These are phyloP conservation scores for Spodoptera picta DNA, from an alignment of 2,888 invertebrate species.

Conservation along the genomic window DNA sequence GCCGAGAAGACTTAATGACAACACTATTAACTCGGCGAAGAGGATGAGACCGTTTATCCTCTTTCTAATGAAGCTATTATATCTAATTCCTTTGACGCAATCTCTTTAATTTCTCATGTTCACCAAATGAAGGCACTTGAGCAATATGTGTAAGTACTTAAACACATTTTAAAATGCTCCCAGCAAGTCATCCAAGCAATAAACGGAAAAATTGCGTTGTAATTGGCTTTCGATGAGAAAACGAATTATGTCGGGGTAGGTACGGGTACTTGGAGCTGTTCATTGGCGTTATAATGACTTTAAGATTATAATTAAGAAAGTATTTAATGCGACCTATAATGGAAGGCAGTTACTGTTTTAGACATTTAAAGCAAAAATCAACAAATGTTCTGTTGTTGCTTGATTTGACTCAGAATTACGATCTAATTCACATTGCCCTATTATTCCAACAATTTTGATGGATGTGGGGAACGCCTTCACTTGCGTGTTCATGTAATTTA, in stretches of 20 bases:
- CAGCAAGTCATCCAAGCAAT: slow-evolving; percentile 73
- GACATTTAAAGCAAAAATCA: slow-evolving; percentile 17
- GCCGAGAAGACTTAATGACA: slow-evolving; percentile 47
- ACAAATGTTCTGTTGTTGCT: slow-evolving; percentile 25
- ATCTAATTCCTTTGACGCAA: slow-evolving; percentile 57
- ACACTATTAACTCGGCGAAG: slow-evolving; percentile 40
- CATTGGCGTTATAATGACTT: slow-evolving; percentile 50
- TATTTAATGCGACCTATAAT: slow-evolving; percentile 29
- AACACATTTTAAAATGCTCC: slow-evolving; percentile 51
- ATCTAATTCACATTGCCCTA: slow-evolving; percentile 24
- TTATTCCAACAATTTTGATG: slow-evolving; percentile 38
- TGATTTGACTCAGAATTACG: slow-evolving; percentile 22
- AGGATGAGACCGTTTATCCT: slow-evolving; percentile 39
- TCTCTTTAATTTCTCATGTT: slow-evolving; percentile 42
- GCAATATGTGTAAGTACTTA: slow-evolving; percentile 16
- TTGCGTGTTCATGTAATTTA: slow-evolving; percentile 53
- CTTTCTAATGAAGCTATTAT: slow-evolving; percentile 53
- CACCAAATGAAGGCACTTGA: slow-evolving; percentile 25
- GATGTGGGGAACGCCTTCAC: slow-evolving; percentile 30
- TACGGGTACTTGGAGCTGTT: slow-evolving; percentile 25
- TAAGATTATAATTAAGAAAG: slow-evolving; percentile 45
- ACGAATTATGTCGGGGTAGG: slow-evolving; percentile 44
- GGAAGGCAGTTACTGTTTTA: slow-evolving; percentile 16
- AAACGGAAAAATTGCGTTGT: slow-evolving; percentile 67
- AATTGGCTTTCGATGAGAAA: slow-evolving; percentile 69